A percentile compares a stretch with the other conserved stretches of the same genome.
Conservation (phyloP, 2,888 invertebrate genomes). For the Laothoe populi region DNA sequence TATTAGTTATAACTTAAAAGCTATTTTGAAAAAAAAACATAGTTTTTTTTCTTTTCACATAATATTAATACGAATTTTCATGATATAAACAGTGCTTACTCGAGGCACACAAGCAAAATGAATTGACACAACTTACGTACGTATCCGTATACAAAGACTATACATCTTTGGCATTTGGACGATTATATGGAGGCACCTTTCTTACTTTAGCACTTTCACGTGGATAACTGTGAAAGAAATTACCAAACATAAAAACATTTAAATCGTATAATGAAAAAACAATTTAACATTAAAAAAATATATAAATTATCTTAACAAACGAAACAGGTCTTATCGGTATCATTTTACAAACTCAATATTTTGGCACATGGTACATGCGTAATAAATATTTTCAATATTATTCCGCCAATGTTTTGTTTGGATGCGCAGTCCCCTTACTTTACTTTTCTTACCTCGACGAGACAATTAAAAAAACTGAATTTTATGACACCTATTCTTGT, state of each 20-base stretch:
- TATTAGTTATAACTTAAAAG: neutral
- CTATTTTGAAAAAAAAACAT: neutral
- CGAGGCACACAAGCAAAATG: slow-evolving; percentile 11
- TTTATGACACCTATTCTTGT: neutral
- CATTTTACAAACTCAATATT: neutral
- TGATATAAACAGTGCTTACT: neutral
- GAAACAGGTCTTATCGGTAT: neutral
- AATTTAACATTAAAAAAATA: neutral
- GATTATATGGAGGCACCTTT: slow-evolving; percentile 3
- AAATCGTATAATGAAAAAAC: neutral
- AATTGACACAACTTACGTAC: slow-evolving; percentile 13
- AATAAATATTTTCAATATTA: neutral
- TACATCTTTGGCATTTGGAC: slow-evolving; percentile 12
- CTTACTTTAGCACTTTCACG: slow-evolving; percentile 13
- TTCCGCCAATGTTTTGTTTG: neutral
- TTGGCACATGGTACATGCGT: slow-evolving; percentile 7
- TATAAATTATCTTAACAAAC: slow-evolving; percentile 2
- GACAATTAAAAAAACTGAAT: neutral
- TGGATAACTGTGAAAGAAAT: slow-evolving; percentile 9
- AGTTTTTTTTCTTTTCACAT: too few species aligned
- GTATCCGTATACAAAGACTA: slow-evolving; percentile 7
- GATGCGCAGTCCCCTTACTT: slow-evolving; percentile 1
- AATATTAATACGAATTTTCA: neutral
- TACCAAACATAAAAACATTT: neutral
- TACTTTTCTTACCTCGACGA: neutral